These are phyloP conservation scores for Vanacampus margaritifer DNA, from an alignment of 2,113 vertebrate species.

Conservation along the genomic window DNA sequence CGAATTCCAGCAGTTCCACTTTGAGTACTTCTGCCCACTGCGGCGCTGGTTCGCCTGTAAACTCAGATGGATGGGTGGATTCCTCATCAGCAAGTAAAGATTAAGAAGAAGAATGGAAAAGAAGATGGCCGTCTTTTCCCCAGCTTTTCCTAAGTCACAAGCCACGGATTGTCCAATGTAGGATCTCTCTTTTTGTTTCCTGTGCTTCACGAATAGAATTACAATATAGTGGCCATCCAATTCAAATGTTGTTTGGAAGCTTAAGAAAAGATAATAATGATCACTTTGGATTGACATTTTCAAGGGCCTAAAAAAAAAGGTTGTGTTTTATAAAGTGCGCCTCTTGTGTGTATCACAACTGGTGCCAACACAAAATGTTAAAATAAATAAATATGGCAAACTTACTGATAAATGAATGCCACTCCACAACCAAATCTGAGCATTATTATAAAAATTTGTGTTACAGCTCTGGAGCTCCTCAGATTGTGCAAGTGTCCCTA, in stretches of 20 bases:
- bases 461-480: neutral
- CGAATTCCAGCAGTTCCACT: conserved; percentile 97
- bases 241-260: neutral
- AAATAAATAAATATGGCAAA: neutral
- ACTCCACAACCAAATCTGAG: neutral
- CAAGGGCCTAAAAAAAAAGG: neutral
- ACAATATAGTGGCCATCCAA: neutral
- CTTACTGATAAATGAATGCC: neutral
- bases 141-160: conserved; percentile 62
- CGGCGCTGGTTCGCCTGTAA: conserved; percentile 98
- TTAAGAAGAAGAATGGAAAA: neutral
- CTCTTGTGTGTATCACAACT: too few species aligned
- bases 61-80: conserved; percentile 85
- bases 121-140: conserved; percentile 55
- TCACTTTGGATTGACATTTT: neutral
- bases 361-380: neutral
- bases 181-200: conserved; percentile 34
- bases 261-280: neutral
- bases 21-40: conserved; percentile 97
- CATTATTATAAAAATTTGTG: neutral
- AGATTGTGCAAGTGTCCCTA: neutral
- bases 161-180: conserved; percentile 39
- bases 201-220: neutral
- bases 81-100: conserved; percentile 85
- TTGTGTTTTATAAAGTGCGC: too few species aligned